Base-by-base conservation (phyloP, 53 echinoderm and acorn worm genomes). In the Patiria pectinifera region DNA sequence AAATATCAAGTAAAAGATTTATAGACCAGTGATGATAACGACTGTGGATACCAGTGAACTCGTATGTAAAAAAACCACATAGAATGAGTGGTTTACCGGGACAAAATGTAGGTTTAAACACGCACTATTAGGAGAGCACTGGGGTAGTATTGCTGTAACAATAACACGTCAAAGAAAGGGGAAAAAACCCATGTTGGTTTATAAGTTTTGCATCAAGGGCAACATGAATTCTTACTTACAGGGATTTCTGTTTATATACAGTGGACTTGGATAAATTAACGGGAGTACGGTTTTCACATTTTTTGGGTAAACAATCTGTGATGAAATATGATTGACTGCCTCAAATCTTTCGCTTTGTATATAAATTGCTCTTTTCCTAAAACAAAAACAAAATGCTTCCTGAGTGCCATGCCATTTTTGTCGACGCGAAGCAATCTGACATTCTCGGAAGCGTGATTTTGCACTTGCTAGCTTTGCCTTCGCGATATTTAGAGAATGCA, bases 391-490 rank as follows among this genome's bases (percentile, higher is more conserved):
- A 53, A 5, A 53, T 6, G 53, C 53, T 53, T 53, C 53, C 53
- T 6, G 53, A 53, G 8, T 53, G 5, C 2, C 53, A 53, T 62
- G 66, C 66, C 10, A 53, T 53, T 53, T 53, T 66, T 66, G 66
- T 66, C 66, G 4, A 18, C 66, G 19, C 19, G 66, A 66, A 85
- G 69, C 70, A 69, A 48, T 80, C 5, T 80, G 9, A 47, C 48
- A 85, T 45, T 72, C 14, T 47, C 53, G n/a, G 48, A 8, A 48
- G 71, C 22, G 12, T 69, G 15, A 69, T 46, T 21, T 45, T 71
- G 47, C 74, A 12, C 35, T 66, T 86, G 86, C 74, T 86, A 48
- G 46, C 71, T 48, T 45, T 86, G 72, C 74, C 74, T 74, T 74
- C n/a, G 86, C 62, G 72, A 74, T 49, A 71, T 48, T 21, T 72